Evolutionary conservation across 2,113 vertebrate genomes (phyloP), one percentile per base, ranked within the genome.

Genomic region (Columba livia): DNA sequence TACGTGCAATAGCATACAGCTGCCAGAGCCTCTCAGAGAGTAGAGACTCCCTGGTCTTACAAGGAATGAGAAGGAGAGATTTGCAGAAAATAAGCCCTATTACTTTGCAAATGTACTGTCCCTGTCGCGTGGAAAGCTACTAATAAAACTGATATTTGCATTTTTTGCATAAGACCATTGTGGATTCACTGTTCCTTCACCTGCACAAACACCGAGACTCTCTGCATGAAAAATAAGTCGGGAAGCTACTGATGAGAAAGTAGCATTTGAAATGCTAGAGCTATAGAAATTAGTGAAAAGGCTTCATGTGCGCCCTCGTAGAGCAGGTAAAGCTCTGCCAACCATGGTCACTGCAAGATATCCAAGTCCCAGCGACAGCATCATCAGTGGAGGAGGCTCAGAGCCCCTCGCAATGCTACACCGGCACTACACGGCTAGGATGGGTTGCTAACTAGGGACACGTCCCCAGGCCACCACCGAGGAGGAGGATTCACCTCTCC

Each of bases 151-250:
- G 0, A 5, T 42, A 84, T 97, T 97, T 97, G 89, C 94, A 93
- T 97, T 66, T 95, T 97, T 96, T 96, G 91, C 96, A 90, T 94
- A 50, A 80, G 77, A 58, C n/a, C 73, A 77, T 94, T 96, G 87
- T 93, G 70, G 77, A 94, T 94, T 77, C 50, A 40, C 36, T 66
- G 47, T 88, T 97, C 69, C 48, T 94, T 79, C 93, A 96, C 77
- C 95, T 97, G 88, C 5, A 26, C 32, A 88, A 95, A 91, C 77
- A 94, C 34, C 54, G 88, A 78, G 65, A 62, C 50, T 40, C 61
- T 58, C 73, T 44, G 53, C 44, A 36, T 62, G 72, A 85, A 67
- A 90, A 94, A 61, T 57, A 77, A 86, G 53, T 29, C 34, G 62
- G 51, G 24, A 71, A 89, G 40, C 64, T 82, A 32, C 66, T 28